Percentiles rank a stretch among this genome's conserved stretches.
phyloP scores from a whole-genome alignment of 1,140 invertebrate genomes.

The Druon quercuslanigerum region DNA sequence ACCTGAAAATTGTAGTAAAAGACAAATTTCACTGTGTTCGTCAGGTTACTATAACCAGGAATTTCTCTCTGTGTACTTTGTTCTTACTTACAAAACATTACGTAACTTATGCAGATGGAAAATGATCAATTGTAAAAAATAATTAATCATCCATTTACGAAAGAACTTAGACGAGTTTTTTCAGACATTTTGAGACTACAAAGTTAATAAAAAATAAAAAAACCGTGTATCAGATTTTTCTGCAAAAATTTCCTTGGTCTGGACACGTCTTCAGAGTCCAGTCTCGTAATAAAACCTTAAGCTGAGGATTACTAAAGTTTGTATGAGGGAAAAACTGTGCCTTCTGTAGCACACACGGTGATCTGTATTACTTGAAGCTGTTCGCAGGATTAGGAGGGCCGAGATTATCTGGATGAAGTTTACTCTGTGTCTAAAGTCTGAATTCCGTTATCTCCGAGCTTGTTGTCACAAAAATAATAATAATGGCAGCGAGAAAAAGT shows the following conservation, averaged over 20 bases:
- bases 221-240: neutral
- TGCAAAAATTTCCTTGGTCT: neutral
- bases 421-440: constrained; percentile 20
- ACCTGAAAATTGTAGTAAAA: too few relatives aligned
- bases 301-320: constrained; percentile 8
- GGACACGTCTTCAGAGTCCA: neutral
- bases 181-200: too few relatives aligned
- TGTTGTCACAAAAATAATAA: constrained; percentile 27
- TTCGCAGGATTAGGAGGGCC: constrained; percentile 10
- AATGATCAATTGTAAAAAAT: too few relatives aligned
- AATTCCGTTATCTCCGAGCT: constrained; percentile 23
- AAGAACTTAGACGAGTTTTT: too few relatives aligned
- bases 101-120: too few relatives aligned
- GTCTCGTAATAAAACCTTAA: constrained; percentile 29
- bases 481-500: constrained; percentile 12
- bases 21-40: too few relatives aligned
- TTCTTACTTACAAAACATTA: too few relatives aligned
- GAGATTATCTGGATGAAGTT: constrained; percentile 27
- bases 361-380: constrained; percentile 22
- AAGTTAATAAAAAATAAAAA: too few relatives aligned
- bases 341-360: constrained; percentile 16
- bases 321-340: constrained; percentile 9
- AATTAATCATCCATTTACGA: too few relatives aligned
- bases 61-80: too few relatives aligned
- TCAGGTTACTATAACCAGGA: too few relatives aligned